phyloP scores from a whole-genome alignment of 2,113 vertebrate species.

The Eurypyga helias region DNA sequence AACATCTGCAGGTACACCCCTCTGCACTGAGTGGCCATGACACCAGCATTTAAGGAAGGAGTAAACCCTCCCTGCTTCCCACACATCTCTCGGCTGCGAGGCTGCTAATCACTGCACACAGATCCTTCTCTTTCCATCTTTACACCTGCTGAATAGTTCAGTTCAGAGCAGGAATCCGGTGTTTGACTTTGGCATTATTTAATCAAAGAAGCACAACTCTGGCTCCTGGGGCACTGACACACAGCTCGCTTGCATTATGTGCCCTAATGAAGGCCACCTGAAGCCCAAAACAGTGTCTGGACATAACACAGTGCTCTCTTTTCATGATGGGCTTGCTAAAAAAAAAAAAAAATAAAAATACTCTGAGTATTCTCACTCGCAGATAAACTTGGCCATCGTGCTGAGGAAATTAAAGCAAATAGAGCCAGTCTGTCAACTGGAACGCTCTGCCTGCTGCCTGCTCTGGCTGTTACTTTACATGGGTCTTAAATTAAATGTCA shows the following conservation, averaged over 20 bases:
- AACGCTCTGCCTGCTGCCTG: conserved; percentile 20
- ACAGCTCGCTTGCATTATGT: not conserved
- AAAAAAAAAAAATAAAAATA: not conserved
- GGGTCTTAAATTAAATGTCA: conserved; percentile 68
- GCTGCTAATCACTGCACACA: not conserved
- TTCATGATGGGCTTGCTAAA: not conserved
- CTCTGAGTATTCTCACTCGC: not conserved
- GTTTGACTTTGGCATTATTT: not conserved
- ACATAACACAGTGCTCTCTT: conserved; percentile 19
- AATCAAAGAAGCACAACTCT: not conserved
- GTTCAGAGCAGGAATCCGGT: not conserved
- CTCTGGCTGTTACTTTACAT: conserved; percentile 40
- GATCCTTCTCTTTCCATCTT: conserved; percentile 7
- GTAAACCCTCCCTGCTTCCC: not conserved
- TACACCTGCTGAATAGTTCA: not conserved
- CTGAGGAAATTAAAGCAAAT: conserved; percentile 60
- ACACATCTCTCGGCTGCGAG: not conserved
- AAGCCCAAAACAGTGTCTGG: not conserved
- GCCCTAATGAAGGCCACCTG: conserved; percentile 49
- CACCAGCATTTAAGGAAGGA: not conserved
- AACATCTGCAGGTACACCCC: not conserved
- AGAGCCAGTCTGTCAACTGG: conserved; percentile 46
- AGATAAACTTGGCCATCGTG: conserved; percentile 20
- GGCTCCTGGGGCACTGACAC: not conserved
- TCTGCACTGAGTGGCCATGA: not conserved